Evolutionary conservation across 35 echinoderm and acorn worm species (phyloP), one percentile per base, ranked within the genome.

Genomic region (Stichopus chloronotus): DNA sequence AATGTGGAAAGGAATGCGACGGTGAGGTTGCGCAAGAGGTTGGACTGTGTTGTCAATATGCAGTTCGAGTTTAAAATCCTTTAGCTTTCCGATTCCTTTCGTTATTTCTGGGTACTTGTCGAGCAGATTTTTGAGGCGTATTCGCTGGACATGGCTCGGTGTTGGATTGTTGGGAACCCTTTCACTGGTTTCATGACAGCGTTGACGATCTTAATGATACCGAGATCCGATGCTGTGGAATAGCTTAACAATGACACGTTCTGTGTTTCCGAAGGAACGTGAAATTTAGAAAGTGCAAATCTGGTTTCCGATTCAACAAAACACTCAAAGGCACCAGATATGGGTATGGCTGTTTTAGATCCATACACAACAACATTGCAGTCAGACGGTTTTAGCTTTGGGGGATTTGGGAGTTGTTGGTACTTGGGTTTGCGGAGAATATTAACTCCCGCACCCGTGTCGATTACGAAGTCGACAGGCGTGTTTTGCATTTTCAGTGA

Each of bases 1-100:
- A 10, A 76, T 76, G 63, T 95, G 93, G 59, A 97, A 97, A 53
- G 95, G 95, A 17, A 93, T 95, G n/a, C 86, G 72, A 7, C 91
- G 12, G 57, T 90, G 93, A 7, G 58, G 63, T 57, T 95, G 96
- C 84, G 68, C 55, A 77, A 90, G 92, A 7, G 96, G 93, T 25
- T n/a, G 43, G 3, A 95, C 43, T 25, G 63, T 19, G 54, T 58
- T 8, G 72, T 94, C 81, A 56, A 96, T 88, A 24, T 96, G 95
- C 13, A 96, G 57, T 53, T 91, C 58, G 21, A 94, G 59, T 65
- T 92, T 11, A 9, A 60, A 57, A 86, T 93, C 81, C 69, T 93
- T 91, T 13, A 91, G 30, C 63, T 96, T 93, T 20, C 95, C 87
- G 9, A 96, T 74, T 8, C 79, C 92, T 8, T 59, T 52, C 25